Conservation (phyloP, 1,140 invertebrate species). For the Triops cancriformis region DNA sequence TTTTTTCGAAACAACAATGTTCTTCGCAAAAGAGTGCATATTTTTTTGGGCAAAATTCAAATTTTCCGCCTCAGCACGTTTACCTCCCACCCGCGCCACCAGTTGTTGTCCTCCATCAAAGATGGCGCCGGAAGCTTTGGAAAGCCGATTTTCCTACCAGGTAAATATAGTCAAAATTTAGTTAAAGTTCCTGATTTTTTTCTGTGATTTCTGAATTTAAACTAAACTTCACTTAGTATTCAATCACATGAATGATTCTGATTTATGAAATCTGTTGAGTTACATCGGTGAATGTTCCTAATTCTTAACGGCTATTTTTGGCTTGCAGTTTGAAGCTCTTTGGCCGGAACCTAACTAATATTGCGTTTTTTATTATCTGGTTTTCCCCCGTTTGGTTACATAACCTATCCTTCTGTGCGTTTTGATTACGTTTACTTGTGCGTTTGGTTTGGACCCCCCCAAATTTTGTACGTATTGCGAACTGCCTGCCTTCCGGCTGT, state of each 20-base stretch:
- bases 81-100: neutral
- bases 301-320: neutral
- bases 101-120: neutral
- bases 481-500: too few species aligned
- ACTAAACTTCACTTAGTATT: neutral
- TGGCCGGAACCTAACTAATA: neutral
- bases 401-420: too few species aligned
- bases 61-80: neutral
- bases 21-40: neutral
- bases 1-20: neutral
- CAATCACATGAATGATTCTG: neutral
- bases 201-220: neutral
- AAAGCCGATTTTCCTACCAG: neutral
- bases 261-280: neutral
- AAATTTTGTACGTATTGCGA: neutral
- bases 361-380: neutral
- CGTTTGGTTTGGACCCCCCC: neutral
- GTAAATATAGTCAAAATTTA: neutral
- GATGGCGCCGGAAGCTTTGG: neutral
- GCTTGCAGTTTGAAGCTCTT: constrained; percentile 2
- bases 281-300: neutral
- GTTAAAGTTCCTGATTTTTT: neutral
- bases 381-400: neutral
- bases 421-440: neutral
- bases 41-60: neutral